Evolutionary conservation across 2,888 invertebrate genomes (phyloP).

Genomic region (Agrochola macilenta): DNA sequence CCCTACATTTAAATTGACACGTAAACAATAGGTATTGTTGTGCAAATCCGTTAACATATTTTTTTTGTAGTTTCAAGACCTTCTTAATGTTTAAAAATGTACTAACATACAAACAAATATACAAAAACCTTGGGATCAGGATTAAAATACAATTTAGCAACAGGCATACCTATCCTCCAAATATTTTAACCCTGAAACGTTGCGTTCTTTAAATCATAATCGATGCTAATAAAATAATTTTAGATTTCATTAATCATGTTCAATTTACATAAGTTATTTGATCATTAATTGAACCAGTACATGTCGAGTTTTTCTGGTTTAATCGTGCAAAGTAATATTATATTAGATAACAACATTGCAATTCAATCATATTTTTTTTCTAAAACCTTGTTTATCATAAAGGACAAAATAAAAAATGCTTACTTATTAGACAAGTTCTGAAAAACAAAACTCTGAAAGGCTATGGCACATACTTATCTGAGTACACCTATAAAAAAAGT

Average conservation of each 20-base stretch:
- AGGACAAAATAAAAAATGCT: background rate
- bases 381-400: background rate
- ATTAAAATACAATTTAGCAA: constrained; percentile 1
- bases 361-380: background rate
- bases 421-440: background rate
- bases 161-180: background rate
- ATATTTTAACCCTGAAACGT: constrained; percentile 12
- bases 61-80: background rate
- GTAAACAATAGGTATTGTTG: background rate
- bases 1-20: background rate
- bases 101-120: background rate
- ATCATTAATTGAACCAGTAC: constrained; percentile 9
- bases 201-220: constrained; percentile 8
- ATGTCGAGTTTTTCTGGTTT: background rate
- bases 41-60: background rate
- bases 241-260: constrained; percentile 11
- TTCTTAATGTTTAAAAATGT: no score
- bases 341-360: background rate
- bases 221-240: constrained; percentile 4
- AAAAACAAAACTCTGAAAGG: background rate
- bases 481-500: background rate
- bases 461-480: background rate
- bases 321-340: no score
- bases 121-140: background rate
- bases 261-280: constrained; percentile 13